Conservation (phyloP, 2,113 vertebrate species). For the Gorsachius goisagi region DNA sequence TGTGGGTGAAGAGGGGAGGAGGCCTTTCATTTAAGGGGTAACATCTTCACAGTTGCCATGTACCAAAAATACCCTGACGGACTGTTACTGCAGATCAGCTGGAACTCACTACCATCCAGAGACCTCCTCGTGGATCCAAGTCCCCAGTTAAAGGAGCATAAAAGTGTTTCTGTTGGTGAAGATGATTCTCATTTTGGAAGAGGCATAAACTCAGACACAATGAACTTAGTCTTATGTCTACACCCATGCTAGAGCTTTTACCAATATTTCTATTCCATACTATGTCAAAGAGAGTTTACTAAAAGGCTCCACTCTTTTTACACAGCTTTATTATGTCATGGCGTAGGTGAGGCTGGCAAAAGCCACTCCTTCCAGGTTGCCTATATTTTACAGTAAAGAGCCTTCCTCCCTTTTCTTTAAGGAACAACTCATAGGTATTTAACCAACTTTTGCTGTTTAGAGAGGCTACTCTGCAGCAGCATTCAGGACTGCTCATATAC, state of each 20-base stretch:
- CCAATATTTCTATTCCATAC: not conserved
- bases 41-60: not conserved
- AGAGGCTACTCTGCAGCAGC: not conserved
- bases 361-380: not conserved
- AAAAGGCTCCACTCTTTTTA: not conserved
- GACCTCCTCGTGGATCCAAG: not conserved
- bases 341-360: not conserved
- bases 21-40: not conserved
- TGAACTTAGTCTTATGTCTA: not conserved
- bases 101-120: not conserved
- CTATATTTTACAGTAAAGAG: not conserved
- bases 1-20: not conserved
- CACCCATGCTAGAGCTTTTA: not conserved
- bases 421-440: not conserved
- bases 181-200: not conserved
- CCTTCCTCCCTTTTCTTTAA: not conserved
- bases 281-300: not conserved
- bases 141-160: not conserved
- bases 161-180: not conserved
- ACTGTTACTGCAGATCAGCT: not conserved
- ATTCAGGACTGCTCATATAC: not conserved
- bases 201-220: not conserved
- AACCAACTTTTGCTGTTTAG: not conserved
- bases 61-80: fast-evolving
- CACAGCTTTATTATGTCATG: not conserved